Conservation (phyloP, 1,140 invertebrate genomes). For the Saccostrea echinata region DNA sequence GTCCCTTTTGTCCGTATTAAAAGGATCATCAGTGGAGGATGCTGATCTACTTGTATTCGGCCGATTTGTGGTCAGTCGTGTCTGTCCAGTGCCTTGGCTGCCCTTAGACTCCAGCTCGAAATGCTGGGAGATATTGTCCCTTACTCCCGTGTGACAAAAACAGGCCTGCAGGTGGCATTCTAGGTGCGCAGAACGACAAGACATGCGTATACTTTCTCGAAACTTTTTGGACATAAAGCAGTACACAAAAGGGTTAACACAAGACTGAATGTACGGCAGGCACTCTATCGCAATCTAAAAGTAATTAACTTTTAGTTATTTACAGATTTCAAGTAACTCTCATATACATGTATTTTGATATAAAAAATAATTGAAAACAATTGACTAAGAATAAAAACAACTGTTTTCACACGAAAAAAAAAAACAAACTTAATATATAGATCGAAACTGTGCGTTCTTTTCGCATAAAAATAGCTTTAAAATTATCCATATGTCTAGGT, state of each 20-base stretch:
- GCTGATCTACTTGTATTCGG: neutral
- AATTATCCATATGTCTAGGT: too few species aligned
- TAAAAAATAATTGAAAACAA: too few species aligned
- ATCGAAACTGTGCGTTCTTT: too few species aligned
- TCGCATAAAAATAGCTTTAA: too few species aligned
- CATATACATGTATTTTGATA: too few species aligned
- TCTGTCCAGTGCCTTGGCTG: conserved; percentile 11
- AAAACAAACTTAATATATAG: too few species aligned
- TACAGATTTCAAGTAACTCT: too few species aligned
- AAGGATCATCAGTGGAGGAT: neutral
- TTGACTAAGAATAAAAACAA: too few species aligned
- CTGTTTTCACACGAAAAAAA: too few species aligned
- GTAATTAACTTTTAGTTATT: too few species aligned
- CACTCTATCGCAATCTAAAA: conserved; percentile 73
- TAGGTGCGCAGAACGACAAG: neutral
- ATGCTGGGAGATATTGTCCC: neutral
- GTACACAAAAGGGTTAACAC: conserved; percentile 83
- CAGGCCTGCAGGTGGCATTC: neutral
- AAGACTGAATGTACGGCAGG: conserved; percentile 78
- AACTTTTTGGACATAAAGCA: conserved; percentile 83
- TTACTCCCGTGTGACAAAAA: neutral
- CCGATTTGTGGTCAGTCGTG: neutral
- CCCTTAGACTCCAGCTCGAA: neutral
- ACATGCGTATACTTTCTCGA: conserved; percentile 62
- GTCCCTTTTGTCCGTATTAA: neutral